Conservation (phyloP, 2,888 invertebrate species). For the Hydroisotoma schaefferi region DNA sequence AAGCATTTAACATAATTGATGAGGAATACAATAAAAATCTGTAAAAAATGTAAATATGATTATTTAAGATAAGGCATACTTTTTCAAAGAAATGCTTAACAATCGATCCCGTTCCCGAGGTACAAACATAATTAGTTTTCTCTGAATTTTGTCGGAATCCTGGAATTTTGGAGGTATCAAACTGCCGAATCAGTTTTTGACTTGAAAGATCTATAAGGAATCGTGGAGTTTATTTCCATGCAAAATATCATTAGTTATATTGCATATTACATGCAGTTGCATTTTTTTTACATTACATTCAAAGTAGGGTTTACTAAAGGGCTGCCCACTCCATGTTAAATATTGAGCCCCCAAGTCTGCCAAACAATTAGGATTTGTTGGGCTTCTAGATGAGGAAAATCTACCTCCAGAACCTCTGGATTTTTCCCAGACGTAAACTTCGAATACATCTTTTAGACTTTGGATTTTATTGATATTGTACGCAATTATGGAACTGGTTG, state of each 20-base stretch:
- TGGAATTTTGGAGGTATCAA: slow-evolving; percentile 31
- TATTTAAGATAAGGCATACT: slow-evolving; percentile 26
- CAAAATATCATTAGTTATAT: no score
- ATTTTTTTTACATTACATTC: slow-evolving; percentile 37
- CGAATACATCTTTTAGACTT: slow-evolving; percentile 21
- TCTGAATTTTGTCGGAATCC: slow-evolving; percentile 29
- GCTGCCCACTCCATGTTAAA: slow-evolving; percentile 27
- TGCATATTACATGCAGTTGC: no score
- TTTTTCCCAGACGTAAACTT: slow-evolving; percentile 45
- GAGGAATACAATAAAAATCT: background rate
- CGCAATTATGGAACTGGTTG: slow-evolving; percentile 41
- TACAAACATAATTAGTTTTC: slow-evolving; percentile 37
- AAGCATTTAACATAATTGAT: background rate
- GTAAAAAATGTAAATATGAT: no score
- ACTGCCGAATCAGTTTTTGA: slow-evolving; percentile 23
- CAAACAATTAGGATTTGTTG: slow-evolving; percentile 26
- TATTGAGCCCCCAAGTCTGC: slow-evolving; percentile 47
- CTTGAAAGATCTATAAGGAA: slow-evolving; percentile 24
- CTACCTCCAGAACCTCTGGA: slow-evolving; percentile 36
- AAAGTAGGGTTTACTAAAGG: slow-evolving; percentile 36
- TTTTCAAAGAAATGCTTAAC: slow-evolving; percentile 40
- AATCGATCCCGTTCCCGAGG: slow-evolving; percentile 35
- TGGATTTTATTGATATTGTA: slow-evolving; percentile 24
- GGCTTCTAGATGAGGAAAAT: slow-evolving; percentile 37
- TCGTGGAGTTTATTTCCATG: background rate